Evolutionary conservation across 2,797 vertebrate genomes (phyloP).

Genomic region (Alosa sapidissima): DNA sequence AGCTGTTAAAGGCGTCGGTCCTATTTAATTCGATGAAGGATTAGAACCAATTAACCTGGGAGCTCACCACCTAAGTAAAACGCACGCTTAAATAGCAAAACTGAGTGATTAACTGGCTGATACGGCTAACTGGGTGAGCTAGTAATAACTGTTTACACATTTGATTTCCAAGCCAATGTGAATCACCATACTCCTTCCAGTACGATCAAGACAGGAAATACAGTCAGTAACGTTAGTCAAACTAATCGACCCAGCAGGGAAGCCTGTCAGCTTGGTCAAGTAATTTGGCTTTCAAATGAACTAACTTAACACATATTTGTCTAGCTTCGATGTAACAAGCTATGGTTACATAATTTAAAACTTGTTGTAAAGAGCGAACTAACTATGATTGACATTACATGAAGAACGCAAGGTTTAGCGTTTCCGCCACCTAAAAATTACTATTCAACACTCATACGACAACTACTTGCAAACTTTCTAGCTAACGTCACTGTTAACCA

Average conservation of each 20-base stretch:
- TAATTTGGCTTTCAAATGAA: neutral
- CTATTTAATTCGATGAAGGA: constrained; percentile 61
- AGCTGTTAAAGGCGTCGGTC: constrained; percentile 61
- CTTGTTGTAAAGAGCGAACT: neutral
- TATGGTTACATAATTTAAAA: neutral
- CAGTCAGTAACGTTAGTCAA: neutral
- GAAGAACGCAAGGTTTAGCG: neutral
- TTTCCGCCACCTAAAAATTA: neutral
- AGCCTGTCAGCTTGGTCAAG: neutral
- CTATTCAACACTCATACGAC: neutral
- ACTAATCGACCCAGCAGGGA: neutral
- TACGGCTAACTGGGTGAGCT: constrained; percentile 24
- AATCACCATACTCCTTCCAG: neutral
- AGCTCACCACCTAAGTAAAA: neutral
- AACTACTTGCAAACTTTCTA: neutral
- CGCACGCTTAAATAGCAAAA: neutral
- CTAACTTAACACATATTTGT: neutral
- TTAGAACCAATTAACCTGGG: constrained; percentile 19
- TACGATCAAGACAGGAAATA: neutral
- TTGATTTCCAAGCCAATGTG: neutral
- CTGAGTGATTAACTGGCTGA: constrained; percentile 27
- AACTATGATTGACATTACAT: neutral
- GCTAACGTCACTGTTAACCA: neutral
- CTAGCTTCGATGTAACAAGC: neutral
- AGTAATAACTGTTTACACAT: constrained; percentile 2